phyloP scores from a whole-genome alignment of 1,140 invertebrate species.

The Drosophila auraria region DNA sequence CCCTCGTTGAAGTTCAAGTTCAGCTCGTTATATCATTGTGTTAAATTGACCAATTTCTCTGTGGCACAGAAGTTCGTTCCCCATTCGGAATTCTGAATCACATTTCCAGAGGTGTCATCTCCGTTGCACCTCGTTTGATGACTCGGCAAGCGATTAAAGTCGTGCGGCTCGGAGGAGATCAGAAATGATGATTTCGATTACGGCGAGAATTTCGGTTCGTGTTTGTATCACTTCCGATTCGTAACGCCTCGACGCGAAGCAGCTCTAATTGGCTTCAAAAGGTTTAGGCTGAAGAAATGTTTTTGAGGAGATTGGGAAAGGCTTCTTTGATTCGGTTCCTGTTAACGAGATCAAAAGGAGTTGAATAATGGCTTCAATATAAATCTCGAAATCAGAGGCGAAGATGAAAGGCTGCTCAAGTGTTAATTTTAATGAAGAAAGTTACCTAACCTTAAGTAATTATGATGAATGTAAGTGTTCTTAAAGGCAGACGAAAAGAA shows the following conservation, averaged over 20 bases:
- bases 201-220: constrained; percentile 24
- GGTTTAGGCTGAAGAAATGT: constrained; percentile 27
- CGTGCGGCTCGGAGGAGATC: constrained; percentile 14
- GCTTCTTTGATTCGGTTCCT: constrained; percentile 27
- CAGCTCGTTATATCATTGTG: constrained; percentile 68
- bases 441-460: constrained; percentile 9
- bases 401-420: constrained; percentile 19
- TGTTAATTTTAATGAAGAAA: constrained; percentile 30
- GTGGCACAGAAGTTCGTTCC: constrained; percentile 10
- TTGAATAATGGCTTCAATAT: constrained; percentile 45
- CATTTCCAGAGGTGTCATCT: constrained; percentile 74
- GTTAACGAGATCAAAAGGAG: constrained; percentile 35
- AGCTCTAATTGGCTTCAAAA: constrained; percentile 56
- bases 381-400: constrained; percentile 7
- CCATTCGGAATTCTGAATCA: constrained; percentile 14
- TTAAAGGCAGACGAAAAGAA: too few species aligned
- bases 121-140: constrained; percentile 74
- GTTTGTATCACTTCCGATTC: constrained; percentile 75
- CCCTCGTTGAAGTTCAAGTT: constrained; percentile 28
- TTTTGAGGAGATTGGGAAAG: constrained; percentile 17
- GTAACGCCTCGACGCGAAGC: constrained; percentile 30
- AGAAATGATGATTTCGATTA: constrained; percentile 45
- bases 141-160: constrained; percentile 64
- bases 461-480: constrained; percentile 12
- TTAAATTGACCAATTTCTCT: constrained; percentile 70